These are phyloP conservation scores for Carettochelys insculpta DNA, from an alignment of 2,113 vertebrate genomes.

Conservation along the genomic window DNA sequence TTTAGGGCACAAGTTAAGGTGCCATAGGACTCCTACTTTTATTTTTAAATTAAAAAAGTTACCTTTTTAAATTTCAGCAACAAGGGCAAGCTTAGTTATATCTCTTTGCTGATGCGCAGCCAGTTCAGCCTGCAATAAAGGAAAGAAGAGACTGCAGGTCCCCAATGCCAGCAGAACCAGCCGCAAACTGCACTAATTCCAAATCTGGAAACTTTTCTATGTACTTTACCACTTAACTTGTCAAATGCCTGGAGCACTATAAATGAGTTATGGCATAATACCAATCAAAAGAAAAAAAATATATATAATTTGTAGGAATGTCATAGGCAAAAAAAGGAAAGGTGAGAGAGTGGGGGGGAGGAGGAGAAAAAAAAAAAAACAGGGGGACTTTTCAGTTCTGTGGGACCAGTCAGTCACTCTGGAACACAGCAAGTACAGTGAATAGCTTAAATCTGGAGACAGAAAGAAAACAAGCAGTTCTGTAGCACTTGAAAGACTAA, in stretches of 20 bases:
- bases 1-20: too few relatives aligned
- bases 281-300: too few relatives aligned
- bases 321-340: too few relatives aligned
- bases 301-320: too few relatives aligned
- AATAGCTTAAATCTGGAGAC: too few relatives aligned
- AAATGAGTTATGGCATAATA: too few relatives aligned
- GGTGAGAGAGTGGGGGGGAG: too few relatives aligned
- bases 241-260: neutral
- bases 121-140: neutral
- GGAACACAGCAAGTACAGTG: neutral
- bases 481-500: too few relatives aligned
- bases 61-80: neutral
- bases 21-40: too few relatives aligned
- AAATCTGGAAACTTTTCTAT: accelerated
- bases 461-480: too few relatives aligned
- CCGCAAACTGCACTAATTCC: neutral
- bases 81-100: neutral
- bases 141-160: neutral
- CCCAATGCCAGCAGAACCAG: neutral
- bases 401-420: neutral
- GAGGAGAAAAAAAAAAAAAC: too few relatives aligned
- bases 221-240: neutral
- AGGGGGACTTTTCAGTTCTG: neutral
- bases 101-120: neutral
- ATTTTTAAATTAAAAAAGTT: neutral